Base-by-base conservation (phyloP, 2,888 invertebrate genomes). In the Athalia cordata region DNA sequence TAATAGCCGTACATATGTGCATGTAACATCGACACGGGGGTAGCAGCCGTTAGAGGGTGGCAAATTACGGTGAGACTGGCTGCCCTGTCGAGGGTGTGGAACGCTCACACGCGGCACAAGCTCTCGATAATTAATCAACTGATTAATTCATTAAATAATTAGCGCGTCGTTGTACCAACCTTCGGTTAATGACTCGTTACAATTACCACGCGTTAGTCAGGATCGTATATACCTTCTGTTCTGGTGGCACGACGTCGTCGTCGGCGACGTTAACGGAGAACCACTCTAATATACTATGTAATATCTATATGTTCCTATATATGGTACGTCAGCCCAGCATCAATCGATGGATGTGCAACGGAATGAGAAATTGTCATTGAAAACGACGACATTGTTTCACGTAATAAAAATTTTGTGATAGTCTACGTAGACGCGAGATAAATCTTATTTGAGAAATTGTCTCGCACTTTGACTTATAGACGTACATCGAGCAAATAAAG, bases 131-230 rank as follows among this genome's bases (percentile, higher is more conserved):
- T 57, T 59, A 72, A 72, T 72, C 72, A 59, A 72, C 72, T 72
- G 72, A 72, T 72, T 72, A 72, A 72, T 72, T 72, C 7, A 57
- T 72, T 57, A 57, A 72, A 59, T 72, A 59, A 72, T 72, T 59
- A 72, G 47, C 57, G 47, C 72, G 57, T 59, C 57, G 72, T 59
- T 72, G 57, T 72, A 72, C 57, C 43, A 45, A 47, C 45, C 9
- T 59, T 72, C 47, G 57, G 47, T 72, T 57, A 72, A 72, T 59
- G 45, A 47, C 57, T 57, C 72, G 59, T 59, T 72, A 57, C 72
- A 7, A 72, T 72, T 13, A 8, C 13, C 29, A 13, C 62, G 15
- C 8, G 62, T 8, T 13, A 29, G 11, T 62, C 15, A 3, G 29
- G 15, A 4, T 29, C 13, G 62, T 62, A 13, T 62, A 8, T 29